phyloP scores from a whole-genome alignment of 2,113 vertebrate genomes.

The Lampris megalopsis region DNA sequence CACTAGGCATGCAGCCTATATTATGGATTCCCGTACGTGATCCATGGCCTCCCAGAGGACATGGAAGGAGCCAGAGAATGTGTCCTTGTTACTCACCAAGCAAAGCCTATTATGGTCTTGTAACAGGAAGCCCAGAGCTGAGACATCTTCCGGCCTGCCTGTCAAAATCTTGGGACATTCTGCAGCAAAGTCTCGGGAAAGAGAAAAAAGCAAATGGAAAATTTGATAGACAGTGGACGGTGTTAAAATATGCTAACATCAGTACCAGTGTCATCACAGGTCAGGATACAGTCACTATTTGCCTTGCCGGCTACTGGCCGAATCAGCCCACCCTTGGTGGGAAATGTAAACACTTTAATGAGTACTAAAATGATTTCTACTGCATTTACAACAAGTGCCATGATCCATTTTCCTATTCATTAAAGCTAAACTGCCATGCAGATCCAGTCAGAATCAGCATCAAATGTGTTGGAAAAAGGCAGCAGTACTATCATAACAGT shows the following conservation, averaged over 20 bases:
- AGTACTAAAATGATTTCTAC: not conserved
- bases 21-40: constrained; percentile 55
- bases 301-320: not conserved
- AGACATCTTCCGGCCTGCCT: constrained; percentile 55
- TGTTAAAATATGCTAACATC: constrained; percentile 21
- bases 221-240: not conserved
- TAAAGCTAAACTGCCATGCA: not conserved
- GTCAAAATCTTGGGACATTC: constrained; percentile 44
- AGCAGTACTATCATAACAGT: not conserved
- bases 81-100: constrained; percentile 67
- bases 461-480: not conserved
- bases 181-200: constrained; percentile 38
- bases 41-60: constrained; percentile 57
- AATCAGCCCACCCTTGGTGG: not conserved
- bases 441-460: not conserved
- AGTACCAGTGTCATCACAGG: constrained; percentile 10
- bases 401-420: not conserved
- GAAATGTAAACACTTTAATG: not conserved
- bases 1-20: constrained; percentile 17
- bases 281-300: not conserved
- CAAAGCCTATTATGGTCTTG: constrained; percentile 64
- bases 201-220: constrained; percentile 41
- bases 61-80: constrained; percentile 66
- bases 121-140: constrained; percentile 64
- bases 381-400: not conserved